These are phyloP conservation scores for Sorex maritimensis DNA, from an alignment of 2,797 vertebrate genomes.

Conservation along the genomic window DNA sequence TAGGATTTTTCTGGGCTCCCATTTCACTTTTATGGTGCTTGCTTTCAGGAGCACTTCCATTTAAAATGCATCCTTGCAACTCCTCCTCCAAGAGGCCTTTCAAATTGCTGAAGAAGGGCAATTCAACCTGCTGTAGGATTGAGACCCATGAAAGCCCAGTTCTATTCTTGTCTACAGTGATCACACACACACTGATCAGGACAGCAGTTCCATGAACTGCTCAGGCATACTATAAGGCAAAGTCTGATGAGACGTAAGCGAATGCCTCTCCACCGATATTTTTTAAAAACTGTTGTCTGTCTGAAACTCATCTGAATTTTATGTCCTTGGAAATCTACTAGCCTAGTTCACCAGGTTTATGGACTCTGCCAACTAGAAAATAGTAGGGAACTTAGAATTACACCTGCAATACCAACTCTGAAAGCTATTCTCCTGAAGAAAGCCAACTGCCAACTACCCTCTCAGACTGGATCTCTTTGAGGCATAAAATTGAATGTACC, in stretches of 20 bases:
- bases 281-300: constrained; percentile 43
- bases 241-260: constrained; percentile 61
- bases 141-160: constrained; percentile 80
- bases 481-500: constrained; percentile 84
- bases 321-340: constrained; percentile 50
- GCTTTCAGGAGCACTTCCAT: constrained; percentile 65
- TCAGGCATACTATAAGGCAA: constrained; percentile 74
- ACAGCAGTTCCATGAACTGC: constrained; percentile 70
- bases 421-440: constrained; percentile 75
- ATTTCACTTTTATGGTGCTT: constrained; percentile 33
- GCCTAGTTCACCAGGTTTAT: constrained; percentile 53
- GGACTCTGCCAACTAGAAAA: constrained; percentile 63
- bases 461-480: constrained; percentile 73
- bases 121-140: constrained; percentile 77
- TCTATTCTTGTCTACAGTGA: constrained; percentile 76
- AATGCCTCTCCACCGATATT: constrained; percentile 51
- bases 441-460: constrained; percentile 70
- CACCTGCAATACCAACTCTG: constrained; percentile 67
- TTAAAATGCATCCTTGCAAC: constrained; percentile 78
- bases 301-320: constrained; percentile 64
- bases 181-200: constrained; percentile 54
- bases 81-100: constrained; percentile 76
- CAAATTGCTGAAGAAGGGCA: constrained; percentile 73
- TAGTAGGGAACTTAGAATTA: constrained; percentile 73
- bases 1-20: constrained; percentile 59